Percentiles rank a stretch among this genome's conserved stretches.
phyloP scores from a whole-genome alignment of 2,797 vertebrate species.

The Gastrophryne carolinensis region DNA sequence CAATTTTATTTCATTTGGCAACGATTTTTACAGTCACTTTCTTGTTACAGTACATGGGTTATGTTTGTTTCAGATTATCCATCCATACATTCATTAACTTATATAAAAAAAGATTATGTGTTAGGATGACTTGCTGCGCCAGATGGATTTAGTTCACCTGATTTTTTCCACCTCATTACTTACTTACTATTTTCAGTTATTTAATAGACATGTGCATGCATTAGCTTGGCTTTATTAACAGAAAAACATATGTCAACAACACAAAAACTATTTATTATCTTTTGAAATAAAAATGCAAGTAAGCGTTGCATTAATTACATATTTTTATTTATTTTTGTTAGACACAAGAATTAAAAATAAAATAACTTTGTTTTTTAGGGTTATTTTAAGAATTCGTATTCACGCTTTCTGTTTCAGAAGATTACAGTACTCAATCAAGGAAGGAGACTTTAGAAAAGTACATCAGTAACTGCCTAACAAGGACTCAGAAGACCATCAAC shows the following conservation, averaged over 20 bases:
- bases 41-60: slow-evolving; percentile 14
- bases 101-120: slow-evolving; percentile 33
- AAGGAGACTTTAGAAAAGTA: no score
- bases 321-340: background rate
- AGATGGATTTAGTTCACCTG: slow-evolving; percentile 33
- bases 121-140: slow-evolving; percentile 15
- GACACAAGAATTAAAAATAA: background rate
- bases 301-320: slow-evolving; percentile 11
- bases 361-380: no score
- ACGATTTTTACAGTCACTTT: slow-evolving; percentile 5
- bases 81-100: slow-evolving; percentile 22
- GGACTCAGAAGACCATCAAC: no score
- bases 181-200: slow-evolving; percentile 28
- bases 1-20: background rate
- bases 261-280: slow-evolving; percentile 26
- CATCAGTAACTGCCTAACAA: no score
- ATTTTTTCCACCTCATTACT: slow-evolving; percentile 36
- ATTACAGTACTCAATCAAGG: no score
- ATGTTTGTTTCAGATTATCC: slow-evolving; percentile 28
- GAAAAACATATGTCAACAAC: slow-evolving; percentile 31
- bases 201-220: slow-evolving; percentile 27
- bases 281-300: slow-evolving; percentile 6
- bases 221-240: slow-evolving; percentile 21
- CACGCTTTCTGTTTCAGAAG: no score
- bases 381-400: no score